Conservation (phyloP, 37 sponge, comb jelly and placozoan species). For the Amphimedon queenslandica region DNA sequence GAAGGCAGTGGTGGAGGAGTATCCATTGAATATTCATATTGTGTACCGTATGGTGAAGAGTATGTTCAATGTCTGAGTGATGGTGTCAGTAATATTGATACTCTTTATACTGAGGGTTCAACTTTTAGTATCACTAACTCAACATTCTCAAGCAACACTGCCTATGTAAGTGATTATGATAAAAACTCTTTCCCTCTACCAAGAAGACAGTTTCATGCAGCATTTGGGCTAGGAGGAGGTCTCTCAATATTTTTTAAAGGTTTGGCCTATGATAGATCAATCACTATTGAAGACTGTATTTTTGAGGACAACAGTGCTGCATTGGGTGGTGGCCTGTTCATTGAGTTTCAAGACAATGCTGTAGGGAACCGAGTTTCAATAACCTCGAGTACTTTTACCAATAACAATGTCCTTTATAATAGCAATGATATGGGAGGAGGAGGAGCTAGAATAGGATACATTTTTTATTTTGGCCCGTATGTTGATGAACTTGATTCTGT, state of each 20-base stretch:
- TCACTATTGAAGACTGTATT: not conserved
- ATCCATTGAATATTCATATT: conserved; percentile 42
- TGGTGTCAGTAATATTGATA: not conserved
- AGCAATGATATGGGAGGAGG: conserved; percentile 24
- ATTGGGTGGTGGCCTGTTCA: conserved; percentile 11
- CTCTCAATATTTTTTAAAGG: conserved; percentile 61
- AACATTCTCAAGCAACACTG: conserved; percentile 22
- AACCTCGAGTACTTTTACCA: not conserved
- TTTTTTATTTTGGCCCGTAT: conserved; percentile 29
- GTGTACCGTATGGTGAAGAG: conserved; percentile 1
- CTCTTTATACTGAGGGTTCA: not conserved
- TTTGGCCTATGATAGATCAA: conserved; percentile 14
- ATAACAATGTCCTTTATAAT: conserved; percentile 6
- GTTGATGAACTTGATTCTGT: too few relatives aligned
- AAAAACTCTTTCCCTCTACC: conserved; percentile 21
- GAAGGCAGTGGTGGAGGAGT: conserved; percentile 33
- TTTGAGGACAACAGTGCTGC: conserved; percentile 21
- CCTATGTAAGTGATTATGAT: not conserved
- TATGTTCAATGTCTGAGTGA: not conserved
- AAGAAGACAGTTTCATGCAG: conserved; percentile 21
- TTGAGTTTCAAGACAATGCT: conserved; percentile 40
- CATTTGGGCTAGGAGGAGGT: conserved; percentile 77
- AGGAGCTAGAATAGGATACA: conserved; percentile 51
- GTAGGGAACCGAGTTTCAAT: not conserved
- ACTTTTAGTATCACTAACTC: not conserved